phyloP scores from a whole-genome alignment of 1,140 invertebrate genomes.

The Brachionus rubens region DNA sequence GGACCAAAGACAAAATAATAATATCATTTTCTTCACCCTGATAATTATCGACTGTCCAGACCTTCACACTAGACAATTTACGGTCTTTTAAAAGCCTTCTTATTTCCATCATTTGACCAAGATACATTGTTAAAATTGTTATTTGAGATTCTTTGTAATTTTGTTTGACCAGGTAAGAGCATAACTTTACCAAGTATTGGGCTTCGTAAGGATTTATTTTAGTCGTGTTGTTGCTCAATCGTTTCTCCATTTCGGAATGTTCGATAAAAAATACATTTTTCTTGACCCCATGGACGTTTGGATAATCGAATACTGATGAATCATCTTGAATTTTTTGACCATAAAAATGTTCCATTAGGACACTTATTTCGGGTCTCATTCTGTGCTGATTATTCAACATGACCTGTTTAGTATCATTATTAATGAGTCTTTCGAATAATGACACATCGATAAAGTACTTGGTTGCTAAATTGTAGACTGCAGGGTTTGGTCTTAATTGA shows the following conservation, averaged over 20 bases:
- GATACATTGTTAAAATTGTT: slow-evolving; percentile 60
- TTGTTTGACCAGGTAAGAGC: slow-evolving; percentile 57
- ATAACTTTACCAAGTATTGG: slow-evolving; percentile 52
- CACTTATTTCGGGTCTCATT: slow-evolving; percentile 56
- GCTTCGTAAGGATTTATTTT: slow-evolving; percentile 57
- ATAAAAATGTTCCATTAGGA: slow-evolving; percentile 47
- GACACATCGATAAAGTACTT: slow-evolving; percentile 69
- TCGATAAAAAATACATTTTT: slow-evolving; percentile 58
- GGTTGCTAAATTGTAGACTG: slow-evolving; percentile 65
- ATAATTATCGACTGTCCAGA: slow-evolving; percentile 58
- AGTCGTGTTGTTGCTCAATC: slow-evolving; percentile 50
- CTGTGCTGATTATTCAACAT: slow-evolving; percentile 51
- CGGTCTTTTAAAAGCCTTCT: neutral
- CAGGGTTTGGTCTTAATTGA: slow-evolving; percentile 69
- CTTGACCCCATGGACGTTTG: slow-evolving; percentile 54
- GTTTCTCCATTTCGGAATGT: slow-evolving; percentile 53
- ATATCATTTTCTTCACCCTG: slow-evolving; percentile 83
- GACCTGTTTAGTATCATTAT: slow-evolving; percentile 63
- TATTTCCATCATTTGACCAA: slow-evolving; percentile 53
- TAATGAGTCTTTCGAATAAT: slow-evolving; percentile 71
- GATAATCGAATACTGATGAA: slow-evolving; percentile 50
- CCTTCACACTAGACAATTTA: neutral
- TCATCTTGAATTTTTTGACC: slow-evolving; percentile 53
- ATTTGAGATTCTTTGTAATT: slow-evolving; percentile 55
- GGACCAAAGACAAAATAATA: slow-evolving; percentile 75